Conservation (phyloP, 1,140 invertebrate species). For the Bradynema listronoti region DNA sequence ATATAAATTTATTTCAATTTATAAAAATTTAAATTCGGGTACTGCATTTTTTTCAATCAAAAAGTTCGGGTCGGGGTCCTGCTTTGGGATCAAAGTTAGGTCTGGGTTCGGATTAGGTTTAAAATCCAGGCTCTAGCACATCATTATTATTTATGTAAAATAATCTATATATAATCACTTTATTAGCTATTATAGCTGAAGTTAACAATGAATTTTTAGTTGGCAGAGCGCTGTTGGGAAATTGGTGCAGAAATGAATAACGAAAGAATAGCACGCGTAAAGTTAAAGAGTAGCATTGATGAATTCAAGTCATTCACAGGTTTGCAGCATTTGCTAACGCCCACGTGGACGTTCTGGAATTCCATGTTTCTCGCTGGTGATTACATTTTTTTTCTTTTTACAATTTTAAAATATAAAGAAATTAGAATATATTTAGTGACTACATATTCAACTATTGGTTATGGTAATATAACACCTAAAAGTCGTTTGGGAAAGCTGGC, state of each 20-base stretch:
- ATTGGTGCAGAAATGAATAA: constrained; percentile 46
- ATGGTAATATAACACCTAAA: constrained; percentile 57
- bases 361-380: constrained; percentile 26
- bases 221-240: constrained; percentile 55
- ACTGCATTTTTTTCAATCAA: too few relatives aligned
- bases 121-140: not conserved
- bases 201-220: too few relatives aligned
- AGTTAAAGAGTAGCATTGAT: constrained; percentile 42
- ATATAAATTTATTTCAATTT: too few relatives aligned
- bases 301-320: constrained; percentile 52
- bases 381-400: not conserved
- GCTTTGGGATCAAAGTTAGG: not conserved
- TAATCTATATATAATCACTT: too few relatives aligned
- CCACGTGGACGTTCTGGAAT: constrained; percentile 58
- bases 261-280: constrained; percentile 7
- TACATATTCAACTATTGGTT: constrained; percentile 58
- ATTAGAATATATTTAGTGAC: constrained; percentile 47
- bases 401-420: constrained; percentile 4
- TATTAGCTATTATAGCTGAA: too few relatives aligned
- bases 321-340: constrained; percentile 49
- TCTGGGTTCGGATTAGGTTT: not conserved
- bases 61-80: too few relatives aligned
- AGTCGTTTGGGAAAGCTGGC: constrained; percentile 47
- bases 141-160: too few relatives aligned
- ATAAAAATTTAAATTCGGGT: too few relatives aligned